phyloP scores from a whole-genome alignment of 2,888 invertebrate species.

The Philereme vetulata region DNA sequence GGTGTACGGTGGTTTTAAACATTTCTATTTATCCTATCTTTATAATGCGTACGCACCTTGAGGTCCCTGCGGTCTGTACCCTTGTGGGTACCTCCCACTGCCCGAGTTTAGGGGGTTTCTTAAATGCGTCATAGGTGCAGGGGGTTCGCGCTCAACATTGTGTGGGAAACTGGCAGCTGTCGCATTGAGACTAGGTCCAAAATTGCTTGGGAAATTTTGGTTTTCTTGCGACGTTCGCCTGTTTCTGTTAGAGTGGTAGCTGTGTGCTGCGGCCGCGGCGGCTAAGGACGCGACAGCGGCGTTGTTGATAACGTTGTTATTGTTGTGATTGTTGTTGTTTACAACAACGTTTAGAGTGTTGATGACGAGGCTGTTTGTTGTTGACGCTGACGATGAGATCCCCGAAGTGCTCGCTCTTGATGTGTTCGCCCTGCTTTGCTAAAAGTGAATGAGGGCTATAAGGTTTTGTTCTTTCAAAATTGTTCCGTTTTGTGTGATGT shows the following conservation, averaged over 20 bases:
- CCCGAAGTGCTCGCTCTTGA: conserved; percentile 74
- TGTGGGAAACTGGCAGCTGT: conserved; percentile 71
- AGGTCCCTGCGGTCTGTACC: conserved; percentile 76
- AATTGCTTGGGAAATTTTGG: conserved; percentile 71
- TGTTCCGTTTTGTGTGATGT: conserved; percentile 14
- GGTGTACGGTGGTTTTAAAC: conserved; percentile 71
- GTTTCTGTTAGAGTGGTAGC: conserved; percentile 77
- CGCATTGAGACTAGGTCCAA: conserved; percentile 76
- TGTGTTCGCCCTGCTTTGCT: conserved; percentile 76
- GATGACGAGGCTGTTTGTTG: conserved; percentile 81
- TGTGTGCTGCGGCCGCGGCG: conserved; percentile 78
- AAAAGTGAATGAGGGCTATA: conserved; percentile 42
- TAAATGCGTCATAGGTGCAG: conserved; percentile 78
- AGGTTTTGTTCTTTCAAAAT: conserved; percentile 16
- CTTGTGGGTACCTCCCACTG: conserved; percentile 75
- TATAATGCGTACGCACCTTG: conserved; percentile 73
- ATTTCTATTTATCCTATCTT: conserved; percentile 47
- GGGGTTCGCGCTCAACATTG: conserved; percentile 71
- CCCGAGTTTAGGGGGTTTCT: conserved; percentile 73
- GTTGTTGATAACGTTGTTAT: conserved; percentile 81
- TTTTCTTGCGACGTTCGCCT: conserved; percentile 77
- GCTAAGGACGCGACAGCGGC: conserved; percentile 79
- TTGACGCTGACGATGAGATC: conserved; percentile 68
- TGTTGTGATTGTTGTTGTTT: conserved; percentile 81
- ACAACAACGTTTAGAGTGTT: conserved; percentile 80